Evolutionary conservation across 2,888 invertebrate species (phyloP), one percentile per base, ranked within the genome.

Genomic region (Axea sp.): DNA sequence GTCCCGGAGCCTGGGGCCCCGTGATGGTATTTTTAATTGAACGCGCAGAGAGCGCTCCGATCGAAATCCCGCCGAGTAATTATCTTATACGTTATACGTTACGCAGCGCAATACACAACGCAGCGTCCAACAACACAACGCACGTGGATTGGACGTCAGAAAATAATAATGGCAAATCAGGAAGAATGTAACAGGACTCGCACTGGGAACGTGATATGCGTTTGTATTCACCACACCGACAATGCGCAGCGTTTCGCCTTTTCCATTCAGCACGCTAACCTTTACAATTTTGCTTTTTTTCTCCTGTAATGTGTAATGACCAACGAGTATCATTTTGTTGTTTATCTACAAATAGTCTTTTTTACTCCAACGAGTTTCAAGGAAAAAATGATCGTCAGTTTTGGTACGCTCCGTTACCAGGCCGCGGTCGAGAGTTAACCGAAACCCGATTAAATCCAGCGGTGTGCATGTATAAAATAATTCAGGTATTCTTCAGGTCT

Each of bases 11-110:
- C 19, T 19, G 19, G 17, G 30, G 30, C 15, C 31, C 39, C 19
- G 6, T 72, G 62, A 80, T 78, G 78, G 81, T 81, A 84, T 85
- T 84, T 85, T 86, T 85, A 83, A 86, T 85, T 82, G 30, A 81
- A 2, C 35, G 53, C 39, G 33, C 35, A 15, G 3, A 33, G 33
- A 14, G 12, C 30, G 79, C 60, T 67, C 74, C 81, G 84, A 86
- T 86, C 85, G 57, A 83, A 83, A 86, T 85, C 82, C 82, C 79
- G 83, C 79, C 83, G 81, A 83, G 86, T 85, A 85, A 85, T 86
- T 84, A 85, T 77, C 69, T 74, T 59, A 43, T 45, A 53, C 35
- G 47, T 45, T 26, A 26, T 24, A 15, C 19, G 62, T 51, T 64
- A 51, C 67, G 69, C 69, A 51, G 59, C 51, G 28, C 43, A 49